A percentile compares a stretch with the other conserved stretches of the same genome.
Conservation (phyloP, 1,140 invertebrate species). For the Melipona quadrifasciata region DNA sequence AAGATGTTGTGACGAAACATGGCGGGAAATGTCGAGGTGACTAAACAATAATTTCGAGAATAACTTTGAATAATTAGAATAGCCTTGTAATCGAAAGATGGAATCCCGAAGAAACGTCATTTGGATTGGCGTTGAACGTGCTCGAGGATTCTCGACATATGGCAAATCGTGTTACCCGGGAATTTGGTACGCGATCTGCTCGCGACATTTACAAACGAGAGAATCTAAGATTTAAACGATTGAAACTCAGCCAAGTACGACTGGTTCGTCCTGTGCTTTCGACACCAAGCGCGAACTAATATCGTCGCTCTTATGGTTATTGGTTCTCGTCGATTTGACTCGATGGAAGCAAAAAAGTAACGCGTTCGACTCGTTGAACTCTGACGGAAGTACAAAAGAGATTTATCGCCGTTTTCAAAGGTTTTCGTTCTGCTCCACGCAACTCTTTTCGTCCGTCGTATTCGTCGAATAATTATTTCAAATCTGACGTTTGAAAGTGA, state of each 20-base stretch:
- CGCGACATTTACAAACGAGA: conserved; percentile 9
- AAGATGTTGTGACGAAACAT: background rate
- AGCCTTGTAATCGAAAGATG: background rate
- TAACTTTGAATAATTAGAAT: background rate
- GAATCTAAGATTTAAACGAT: conserved; percentile 21
- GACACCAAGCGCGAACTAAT: background rate
- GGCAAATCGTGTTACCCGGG: background rate
- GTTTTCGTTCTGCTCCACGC: background rate
- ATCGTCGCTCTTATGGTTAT: conserved; percentile 1
- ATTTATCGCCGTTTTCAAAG: background rate
- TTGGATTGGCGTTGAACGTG: background rate
- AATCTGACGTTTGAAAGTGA: background rate
- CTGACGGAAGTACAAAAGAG: background rate
- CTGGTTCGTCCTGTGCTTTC: background rate
- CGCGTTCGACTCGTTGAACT: background rate
- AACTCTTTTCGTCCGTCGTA: background rate
- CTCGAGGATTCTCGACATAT: background rate
- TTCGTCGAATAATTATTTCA: background rate
- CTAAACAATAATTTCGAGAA: background rate
- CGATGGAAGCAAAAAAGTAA: background rate
- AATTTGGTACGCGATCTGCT: conserved; percentile 9
- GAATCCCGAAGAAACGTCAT: background rate
- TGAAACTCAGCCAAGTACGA: conserved; percentile 27
- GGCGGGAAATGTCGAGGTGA: no score
- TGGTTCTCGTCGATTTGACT: background rate